A percentile compares a stretch with the other conserved stretches of the same genome.
phyloP scores from a whole-genome alignment of 2,113 vertebrate species.

The Arenaria interpres region DNA sequence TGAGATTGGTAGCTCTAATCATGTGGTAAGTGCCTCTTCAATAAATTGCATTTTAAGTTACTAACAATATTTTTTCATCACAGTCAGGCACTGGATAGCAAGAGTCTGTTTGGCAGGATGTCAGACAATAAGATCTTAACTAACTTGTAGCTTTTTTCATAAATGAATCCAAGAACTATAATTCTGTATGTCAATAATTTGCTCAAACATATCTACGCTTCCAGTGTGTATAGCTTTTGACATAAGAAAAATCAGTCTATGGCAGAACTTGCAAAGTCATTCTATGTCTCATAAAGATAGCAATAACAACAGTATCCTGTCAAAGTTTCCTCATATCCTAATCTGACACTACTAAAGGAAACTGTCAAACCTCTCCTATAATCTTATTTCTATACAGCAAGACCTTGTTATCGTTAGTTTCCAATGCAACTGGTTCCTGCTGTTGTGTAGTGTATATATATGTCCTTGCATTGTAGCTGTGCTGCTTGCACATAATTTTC shows the following conservation, averaged over 20 bases:
- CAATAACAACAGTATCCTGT: background rate
- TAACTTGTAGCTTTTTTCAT: background rate
- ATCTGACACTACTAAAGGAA: background rate
- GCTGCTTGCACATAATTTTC: background rate
- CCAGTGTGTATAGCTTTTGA: background rate
- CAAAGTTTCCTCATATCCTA: background rate
- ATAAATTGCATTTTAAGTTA: background rate
- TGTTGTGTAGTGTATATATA: rapidly evolving
- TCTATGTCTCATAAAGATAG: background rate
- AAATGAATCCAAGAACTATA: background rate
- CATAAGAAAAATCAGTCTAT: background rate
- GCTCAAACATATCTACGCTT: background rate
- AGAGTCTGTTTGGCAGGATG: background rate
- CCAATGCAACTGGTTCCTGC: background rate
- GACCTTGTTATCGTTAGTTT: background rate
- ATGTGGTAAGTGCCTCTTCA: constrained; percentile 85
- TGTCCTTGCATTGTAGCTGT: background rate
- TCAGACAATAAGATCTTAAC: background rate
- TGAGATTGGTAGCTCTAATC: constrained; percentile 90
- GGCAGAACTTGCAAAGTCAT: background rate
- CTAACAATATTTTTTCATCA: background rate
- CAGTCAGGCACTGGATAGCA: background rate
- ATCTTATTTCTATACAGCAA: background rate
- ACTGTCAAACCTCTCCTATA: background rate
- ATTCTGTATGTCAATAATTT: background rate